Conservation (phyloP, 1,140 invertebrate species). For the Cyrtorhinus lividipennis region DNA sequence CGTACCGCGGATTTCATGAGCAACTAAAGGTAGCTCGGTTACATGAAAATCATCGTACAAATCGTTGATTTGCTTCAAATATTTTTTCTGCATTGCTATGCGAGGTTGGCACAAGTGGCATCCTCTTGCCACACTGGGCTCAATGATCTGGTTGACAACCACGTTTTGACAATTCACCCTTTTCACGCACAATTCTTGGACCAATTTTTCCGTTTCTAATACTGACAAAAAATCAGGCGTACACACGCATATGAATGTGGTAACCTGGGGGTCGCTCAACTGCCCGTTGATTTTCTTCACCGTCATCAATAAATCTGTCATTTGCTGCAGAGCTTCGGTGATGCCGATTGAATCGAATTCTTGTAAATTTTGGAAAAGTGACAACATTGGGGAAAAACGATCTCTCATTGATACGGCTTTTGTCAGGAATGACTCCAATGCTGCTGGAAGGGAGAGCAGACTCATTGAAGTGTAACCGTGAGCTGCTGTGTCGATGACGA, state of each 20-base stretch:
- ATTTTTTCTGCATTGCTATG: slow-evolving; percentile 87
- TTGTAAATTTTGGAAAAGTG: slow-evolving; percentile 49
- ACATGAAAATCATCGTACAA: slow-evolving; percentile 99
- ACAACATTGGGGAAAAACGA: slow-evolving; percentile 65
- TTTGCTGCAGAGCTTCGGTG: slow-evolving; percentile 83
- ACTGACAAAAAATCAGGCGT: slow-evolving; percentile 98
- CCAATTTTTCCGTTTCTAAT: slow-evolving; percentile 93
- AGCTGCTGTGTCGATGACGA: slow-evolving; percentile 98
- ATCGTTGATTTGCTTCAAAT: slow-evolving; percentile 92
- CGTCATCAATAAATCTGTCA: slow-evolving; percentile 53
- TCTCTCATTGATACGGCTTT: slow-evolving; percentile 85
- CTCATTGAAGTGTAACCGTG: slow-evolving; percentile 98
- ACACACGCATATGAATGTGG: slow-evolving; percentile 98
- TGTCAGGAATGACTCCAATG: slow-evolving; percentile 91
- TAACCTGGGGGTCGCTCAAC: slow-evolving; percentile 92
- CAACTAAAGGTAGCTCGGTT: slow-evolving; percentile 81
- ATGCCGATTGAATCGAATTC: slow-evolving; percentile 85
- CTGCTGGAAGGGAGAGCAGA: slow-evolving; percentile 86
- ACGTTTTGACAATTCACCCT: slow-evolving; percentile 98
- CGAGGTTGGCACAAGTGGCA: slow-evolving; percentile 83
- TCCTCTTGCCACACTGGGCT: slow-evolving; percentile 39
- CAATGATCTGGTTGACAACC: slow-evolving; percentile 67
- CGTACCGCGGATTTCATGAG: slow-evolving; percentile 86
- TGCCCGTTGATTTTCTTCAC: slow-evolving; percentile 94
- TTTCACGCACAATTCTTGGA: slow-evolving; percentile 86